Evolutionary conservation across 2,113 vertebrate genomes (phyloP).

Genomic region (Ia io): DNA sequence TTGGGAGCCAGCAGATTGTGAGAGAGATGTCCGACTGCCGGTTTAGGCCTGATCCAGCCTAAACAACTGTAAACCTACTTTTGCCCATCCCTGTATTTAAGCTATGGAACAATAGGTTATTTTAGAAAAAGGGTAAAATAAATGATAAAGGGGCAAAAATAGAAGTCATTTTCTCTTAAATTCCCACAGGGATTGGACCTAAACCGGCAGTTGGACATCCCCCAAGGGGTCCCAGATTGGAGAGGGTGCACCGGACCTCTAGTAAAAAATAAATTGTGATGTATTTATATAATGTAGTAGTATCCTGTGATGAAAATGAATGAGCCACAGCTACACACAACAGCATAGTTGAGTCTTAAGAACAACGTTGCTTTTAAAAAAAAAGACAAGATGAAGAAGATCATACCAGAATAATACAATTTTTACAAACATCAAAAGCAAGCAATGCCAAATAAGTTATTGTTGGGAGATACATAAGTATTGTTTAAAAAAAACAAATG

Average conservation of each 20-base stretch:
- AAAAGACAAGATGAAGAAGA: background rate
- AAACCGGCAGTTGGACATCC: too few species aligned
- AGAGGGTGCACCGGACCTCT: too few species aligned
- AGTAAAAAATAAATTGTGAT: background rate
- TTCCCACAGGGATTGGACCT: background rate
- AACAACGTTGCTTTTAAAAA: background rate
- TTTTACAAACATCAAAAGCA: conserved; percentile 9
- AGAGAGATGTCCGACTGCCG: too few species aligned
- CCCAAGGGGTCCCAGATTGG: too few species aligned
- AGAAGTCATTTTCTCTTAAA: background rate
- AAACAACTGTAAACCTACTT: background rate
- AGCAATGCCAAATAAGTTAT: background rate
- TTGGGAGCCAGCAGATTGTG: too few species aligned
- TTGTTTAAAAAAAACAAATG: background rate
- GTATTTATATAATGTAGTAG: background rate
- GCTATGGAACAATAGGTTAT: background rate
- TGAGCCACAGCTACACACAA: background rate
- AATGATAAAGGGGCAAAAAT: background rate
- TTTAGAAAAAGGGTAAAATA: conserved; percentile 2
- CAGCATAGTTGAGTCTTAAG: background rate
- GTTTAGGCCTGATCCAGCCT: too few species aligned
- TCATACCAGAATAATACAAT: background rate
- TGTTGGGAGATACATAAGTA: background rate
- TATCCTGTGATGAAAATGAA: background rate
- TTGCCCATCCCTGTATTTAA: background rate